Percentiles rank a stretch among this genome's conserved stretches.
Conservation (phyloP, 2,888 invertebrate genomes). For the Troglohyphantes excavatus region DNA sequence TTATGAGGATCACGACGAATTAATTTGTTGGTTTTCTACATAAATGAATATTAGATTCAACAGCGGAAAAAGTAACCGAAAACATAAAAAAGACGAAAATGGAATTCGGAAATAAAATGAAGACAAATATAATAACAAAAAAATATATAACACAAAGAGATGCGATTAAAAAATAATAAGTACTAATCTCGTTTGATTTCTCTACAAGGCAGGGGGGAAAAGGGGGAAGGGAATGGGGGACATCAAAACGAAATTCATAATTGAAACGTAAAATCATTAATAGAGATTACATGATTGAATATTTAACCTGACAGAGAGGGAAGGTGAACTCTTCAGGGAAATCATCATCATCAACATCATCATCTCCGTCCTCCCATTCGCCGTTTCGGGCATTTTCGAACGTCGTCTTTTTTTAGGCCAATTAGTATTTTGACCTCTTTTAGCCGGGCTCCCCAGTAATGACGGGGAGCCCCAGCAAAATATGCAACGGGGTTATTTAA, state of each 20-base stretch:
- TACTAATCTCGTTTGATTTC: slow-evolving; percentile 32
- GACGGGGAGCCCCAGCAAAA: slow-evolving; percentile 40
- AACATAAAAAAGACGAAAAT: neutral
- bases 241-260: slow-evolving; percentile 66
- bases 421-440: slow-evolving; percentile 72
- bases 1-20: slow-evolving; percentile 60
- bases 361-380: neutral
- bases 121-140: neutral
- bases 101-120: neutral
- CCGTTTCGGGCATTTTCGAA: neutral
- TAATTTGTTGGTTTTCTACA: slow-evolving; percentile 70
- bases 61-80: slow-evolving; percentile 16
- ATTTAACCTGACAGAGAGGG: slow-evolving; percentile 49
- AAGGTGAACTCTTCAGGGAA: slow-evolving; percentile 28
- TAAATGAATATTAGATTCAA: slow-evolving; percentile 65
- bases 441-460: slow-evolving; percentile 38
- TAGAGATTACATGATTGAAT: slow-evolving; percentile 70
- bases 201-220: neutral
- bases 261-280: slow-evolving; percentile 70
- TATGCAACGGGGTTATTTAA: slow-evolving; percentile 72
- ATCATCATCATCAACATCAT: slow-evolving; percentile 27
- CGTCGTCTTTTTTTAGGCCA: slow-evolving; percentile 45
- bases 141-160: slow-evolving; percentile 6
- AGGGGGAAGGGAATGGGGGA: neutral
- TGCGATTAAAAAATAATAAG: slow-evolving; percentile 60